Evolutionary conservation across 2,797 vertebrate genomes (phyloP).

Genomic region (Falco novaeseelandiae): DNA sequence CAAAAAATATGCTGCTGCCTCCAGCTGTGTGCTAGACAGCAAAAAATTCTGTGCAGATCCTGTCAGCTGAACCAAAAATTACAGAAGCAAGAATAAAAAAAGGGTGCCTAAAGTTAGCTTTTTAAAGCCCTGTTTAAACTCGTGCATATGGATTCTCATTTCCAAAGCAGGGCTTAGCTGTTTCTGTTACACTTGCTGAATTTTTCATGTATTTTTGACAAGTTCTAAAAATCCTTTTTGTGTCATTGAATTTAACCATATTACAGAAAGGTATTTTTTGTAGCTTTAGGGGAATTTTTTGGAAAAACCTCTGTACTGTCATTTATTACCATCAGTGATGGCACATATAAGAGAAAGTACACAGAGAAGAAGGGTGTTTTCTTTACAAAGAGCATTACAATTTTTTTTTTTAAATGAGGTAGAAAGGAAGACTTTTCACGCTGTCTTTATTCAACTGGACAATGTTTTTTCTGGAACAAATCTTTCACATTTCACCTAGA

Average conservation of each 20-base stretch:
- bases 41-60: neutral
- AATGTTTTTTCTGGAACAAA: neutral
- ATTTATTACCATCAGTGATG: neutral
- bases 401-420: neutral
- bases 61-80: neutral
- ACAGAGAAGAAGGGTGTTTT: neutral
- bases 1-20: neutral
- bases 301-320: neutral
- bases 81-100: neutral
- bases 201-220: neutral
- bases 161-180: neutral
- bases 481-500: neutral
- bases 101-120: neutral
- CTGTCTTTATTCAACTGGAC: neutral
- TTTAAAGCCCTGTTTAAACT: neutral
- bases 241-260: neutral
- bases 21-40: neutral
- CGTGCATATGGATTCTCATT: accelerated
- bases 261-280: neutral
- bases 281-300: neutral
- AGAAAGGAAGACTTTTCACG: neutral
- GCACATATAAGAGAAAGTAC: neutral
- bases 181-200: neutral
- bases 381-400: neutral
- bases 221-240: neutral